phyloP scores from a whole-genome alignment of 2,113 vertebrate genomes.

The Dipodomys merriami region DNA sequence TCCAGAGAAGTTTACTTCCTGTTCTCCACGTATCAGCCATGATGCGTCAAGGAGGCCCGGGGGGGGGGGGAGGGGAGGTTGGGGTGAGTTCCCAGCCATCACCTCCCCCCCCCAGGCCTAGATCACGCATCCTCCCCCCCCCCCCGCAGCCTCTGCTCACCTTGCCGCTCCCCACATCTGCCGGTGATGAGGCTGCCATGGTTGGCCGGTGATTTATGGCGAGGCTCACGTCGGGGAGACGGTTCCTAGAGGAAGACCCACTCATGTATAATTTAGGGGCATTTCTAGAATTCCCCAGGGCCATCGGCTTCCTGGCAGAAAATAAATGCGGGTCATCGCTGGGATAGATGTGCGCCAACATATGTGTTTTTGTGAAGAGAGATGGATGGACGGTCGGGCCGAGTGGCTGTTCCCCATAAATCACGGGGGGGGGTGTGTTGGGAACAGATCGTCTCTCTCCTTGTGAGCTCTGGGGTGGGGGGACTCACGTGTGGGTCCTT shows the following conservation, averaged over 20 bases:
- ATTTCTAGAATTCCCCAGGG: slow-evolving; percentile 79
- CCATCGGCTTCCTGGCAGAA: slow-evolving; percentile 67
- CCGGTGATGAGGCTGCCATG: background rate
- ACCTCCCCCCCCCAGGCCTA: slow-evolving; percentile 34
- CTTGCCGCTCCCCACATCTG: slow-evolving; percentile 56
- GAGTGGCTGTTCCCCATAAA: slow-evolving; percentile 80
- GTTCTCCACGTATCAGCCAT: background rate
- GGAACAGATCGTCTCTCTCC: slow-evolving; percentile 76
- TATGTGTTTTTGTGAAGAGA: too few species aligned
- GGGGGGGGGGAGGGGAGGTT: background rate
- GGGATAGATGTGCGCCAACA: too few species aligned
- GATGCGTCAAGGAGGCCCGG: background rate
- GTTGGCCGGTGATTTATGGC: slow-evolving; percentile 82
- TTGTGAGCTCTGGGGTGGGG: slow-evolving; percentile 76
- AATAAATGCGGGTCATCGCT: slow-evolving; percentile 78
- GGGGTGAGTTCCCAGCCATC: background rate
- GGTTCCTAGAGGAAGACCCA: slow-evolving; percentile 62
- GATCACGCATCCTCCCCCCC: background rate
- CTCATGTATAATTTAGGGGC: slow-evolving; percentile 85
- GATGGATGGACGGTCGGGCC: too few species aligned
- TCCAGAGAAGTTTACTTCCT: slow-evolving; percentile 46
- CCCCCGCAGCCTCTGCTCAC: slow-evolving; percentile 12
- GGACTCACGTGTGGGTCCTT: slow-evolving; percentile 70
- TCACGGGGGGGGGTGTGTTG: slow-evolving; percentile 75
- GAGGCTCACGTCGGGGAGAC: background rate